Base-by-base conservation (phyloP, 2,888 invertebrate species). In the Diploptera punctata region DNA sequence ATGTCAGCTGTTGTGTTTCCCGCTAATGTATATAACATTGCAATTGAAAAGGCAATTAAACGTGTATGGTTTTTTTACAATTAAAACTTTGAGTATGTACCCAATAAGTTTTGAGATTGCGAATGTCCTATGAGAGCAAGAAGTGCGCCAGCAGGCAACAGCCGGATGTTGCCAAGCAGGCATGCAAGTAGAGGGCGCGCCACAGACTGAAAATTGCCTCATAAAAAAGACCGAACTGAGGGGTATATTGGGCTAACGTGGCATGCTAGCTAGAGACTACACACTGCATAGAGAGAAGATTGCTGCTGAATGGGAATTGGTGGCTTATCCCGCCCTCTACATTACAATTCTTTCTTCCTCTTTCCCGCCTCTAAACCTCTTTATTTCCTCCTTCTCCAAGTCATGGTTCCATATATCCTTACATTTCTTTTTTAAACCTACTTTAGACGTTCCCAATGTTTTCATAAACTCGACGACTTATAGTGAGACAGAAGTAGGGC, bases 181-280 rank as follows among this genome's bases (percentile, higher is more conserved):
- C 31, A 29, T 29, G 57, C 29, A 33, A 31, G n/a, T n/a, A n/a
- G n/a, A n/a, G n/a, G 29, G 57, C n/a, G n/a, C n/a, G 21, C 13
- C 57, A 29, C 29, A 29, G 57, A 57, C 57, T 57, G 57, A 57
- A 57, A 57, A 57, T 57, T 57, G 57, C 57, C 31, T 54, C 57
- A 31, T 57, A 57, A 57, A 57, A 57, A 57, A 57, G 57, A 57
- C 16, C 26, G 29, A 57, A 5, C 29, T n/a, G n/a, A n/a, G 57
- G 26, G 57, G 16, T 24, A 57, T 57, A 57, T 57, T 57, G 52
- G 52, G 24, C 24, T 52, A 52, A 3, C 9, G 7, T 7, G 24
- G 9, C 9, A 16, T 18, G 21, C 24, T 13, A 24, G 13, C 13
- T 29, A 29, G 29, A 16, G 24, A 52, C n/a, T n/a, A n/a, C n/a